phyloP scores from a whole-genome alignment of 2,888 invertebrate species.

The Tridacna crocea region DNA sequence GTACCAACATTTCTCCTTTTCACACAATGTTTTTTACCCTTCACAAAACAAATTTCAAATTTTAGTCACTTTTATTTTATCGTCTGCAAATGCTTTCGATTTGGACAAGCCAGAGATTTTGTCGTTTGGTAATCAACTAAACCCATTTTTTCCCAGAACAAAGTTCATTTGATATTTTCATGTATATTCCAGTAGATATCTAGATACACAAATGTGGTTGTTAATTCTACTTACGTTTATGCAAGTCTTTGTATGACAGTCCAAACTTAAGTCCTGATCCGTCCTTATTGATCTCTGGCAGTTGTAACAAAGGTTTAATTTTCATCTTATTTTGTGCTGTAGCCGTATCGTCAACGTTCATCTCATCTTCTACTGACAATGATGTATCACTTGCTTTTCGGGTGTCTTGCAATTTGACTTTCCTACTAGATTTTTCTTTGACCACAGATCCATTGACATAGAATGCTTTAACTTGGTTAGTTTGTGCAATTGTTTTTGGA shows the following conservation, averaged over 20 bases:
- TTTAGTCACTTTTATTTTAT: too few species aligned
- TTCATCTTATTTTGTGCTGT: slow-evolving; percentile 38
- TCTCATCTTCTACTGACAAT: slow-evolving; percentile 20
- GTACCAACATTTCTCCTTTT: too few species aligned
- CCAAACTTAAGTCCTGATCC: slow-evolving; percentile 34
- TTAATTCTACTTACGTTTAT: slow-evolving; percentile 39
- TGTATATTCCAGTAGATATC: too few species aligned
- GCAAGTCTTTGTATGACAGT: slow-evolving; percentile 37
- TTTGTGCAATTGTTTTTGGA: slow-evolving; percentile 30
- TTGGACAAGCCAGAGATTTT: too few species aligned
- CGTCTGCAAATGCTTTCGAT: too few species aligned
- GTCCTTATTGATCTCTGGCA: slow-evolving; percentile 53
- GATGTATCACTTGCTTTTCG: slow-evolving; percentile 1
- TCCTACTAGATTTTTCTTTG: slow-evolving; percentile 12
- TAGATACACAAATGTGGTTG: too few species aligned
- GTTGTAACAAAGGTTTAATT: slow-evolving; percentile 48
- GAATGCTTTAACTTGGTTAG: slow-evolving; percentile 13
- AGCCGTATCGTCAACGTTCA: slow-evolving; percentile 15
- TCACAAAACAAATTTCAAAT: too few species aligned
- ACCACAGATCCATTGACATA: slow-evolving; percentile 38
- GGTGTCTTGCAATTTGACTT: slow-evolving; percentile 8
- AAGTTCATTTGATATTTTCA: too few species aligned
- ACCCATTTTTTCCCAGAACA: too few species aligned
- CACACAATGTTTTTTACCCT: too few species aligned
- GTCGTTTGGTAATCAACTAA: too few species aligned